Percentiles rank a stretch among this genome's conserved stretches.
phyloP scores from a whole-genome alignment of 2,888 invertebrate species.

The Melanargia galathea region DNA sequence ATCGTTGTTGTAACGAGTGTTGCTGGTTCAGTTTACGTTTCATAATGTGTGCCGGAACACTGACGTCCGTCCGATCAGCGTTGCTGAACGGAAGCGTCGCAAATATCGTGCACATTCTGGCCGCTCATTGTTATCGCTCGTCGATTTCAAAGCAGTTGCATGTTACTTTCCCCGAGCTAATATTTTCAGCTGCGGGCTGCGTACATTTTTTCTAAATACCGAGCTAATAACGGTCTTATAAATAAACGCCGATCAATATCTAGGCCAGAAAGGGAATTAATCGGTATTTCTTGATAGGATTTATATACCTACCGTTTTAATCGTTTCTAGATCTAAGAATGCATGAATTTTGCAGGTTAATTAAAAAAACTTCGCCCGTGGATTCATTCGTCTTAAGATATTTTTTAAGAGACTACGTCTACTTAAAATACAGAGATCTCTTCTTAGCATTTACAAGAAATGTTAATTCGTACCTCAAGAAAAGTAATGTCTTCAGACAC shows the following conservation, averaged over 20 bases:
- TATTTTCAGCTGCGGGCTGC: conserved; percentile 44
- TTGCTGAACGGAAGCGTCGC: conserved; percentile 50
- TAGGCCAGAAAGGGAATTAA: conserved; percentile 31
- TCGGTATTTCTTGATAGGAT: not conserved
- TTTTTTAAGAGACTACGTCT: not conserved
- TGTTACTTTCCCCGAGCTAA: conserved; percentile 54
- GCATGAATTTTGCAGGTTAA: conserved; percentile 30
- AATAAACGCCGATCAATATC: conserved; percentile 41
- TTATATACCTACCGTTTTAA: too few relatives aligned
- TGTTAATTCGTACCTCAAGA: conserved; percentile 48
- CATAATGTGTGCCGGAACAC: conserved; percentile 29
- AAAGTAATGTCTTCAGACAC: conserved; percentile 46
- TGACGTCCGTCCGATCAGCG: conserved; percentile 37
- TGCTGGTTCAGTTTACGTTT: conserved; percentile 4
- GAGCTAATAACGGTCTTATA: conserved; percentile 35
- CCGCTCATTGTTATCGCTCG: conserved; percentile 42
- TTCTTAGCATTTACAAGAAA: not conserved
- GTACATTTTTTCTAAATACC: conserved; percentile 41
- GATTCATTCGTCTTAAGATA: not conserved
- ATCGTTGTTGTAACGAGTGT: too few relatives aligned
- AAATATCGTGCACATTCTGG: conserved; percentile 53
- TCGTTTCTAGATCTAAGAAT: conserved; percentile 12
- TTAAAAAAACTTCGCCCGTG: not conserved
- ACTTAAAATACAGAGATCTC: not conserved
- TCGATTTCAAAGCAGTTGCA: conserved; percentile 38